Evolutionary conservation across 2,888 invertebrate genomes (phyloP), one percentile per base, ranked within the genome.

Genomic region (Prosopocoilus inquinatus): DNA sequence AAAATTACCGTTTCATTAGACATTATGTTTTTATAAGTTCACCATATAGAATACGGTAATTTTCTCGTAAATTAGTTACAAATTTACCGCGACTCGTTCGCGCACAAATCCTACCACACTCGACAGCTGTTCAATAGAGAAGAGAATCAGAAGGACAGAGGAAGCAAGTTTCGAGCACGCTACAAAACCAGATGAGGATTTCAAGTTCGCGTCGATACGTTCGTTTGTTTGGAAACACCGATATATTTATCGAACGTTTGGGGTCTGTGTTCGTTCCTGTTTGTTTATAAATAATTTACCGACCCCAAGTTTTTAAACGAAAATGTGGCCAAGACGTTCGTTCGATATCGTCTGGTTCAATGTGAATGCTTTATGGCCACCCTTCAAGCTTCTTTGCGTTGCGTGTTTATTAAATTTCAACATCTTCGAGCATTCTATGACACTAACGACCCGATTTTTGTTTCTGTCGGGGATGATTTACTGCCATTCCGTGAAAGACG

Each of bases 361-460:
- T 3, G 20, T 28, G 20, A 28, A 28, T 28, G 20, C 20, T 28
- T 28, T 28, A 28, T 28, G 20, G 20, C 20, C 5, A 28, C 20
- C 20, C 20, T 28, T 28, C 20, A 28, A 28, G 20, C 20, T 28
- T 28, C 20, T 28, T 28, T 28, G 20, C 20, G 20, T 28, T 28
- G 44, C 28, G 41, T 20, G 41, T 47, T 48, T 43, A 53, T 53
- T 53, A 53, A 53, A 53, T 53, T 53, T 53, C 53, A 53, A 47
- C 53, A 47, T 53, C 47, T 47, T 48, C 43, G 47, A 46, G 53
- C 43, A 53, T 53, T 53, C 48, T 53, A 53, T 53, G 48, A 53
- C 53, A 53, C 47, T 47, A 53, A 53, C 53, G 48, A 53, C 47
- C 47, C 53, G 53, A 53, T 53, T 53, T 47, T 53, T 53, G 53